Conservation (phyloP, 2,797 vertebrate species). For the Gorsachius magnificus region DNA sequence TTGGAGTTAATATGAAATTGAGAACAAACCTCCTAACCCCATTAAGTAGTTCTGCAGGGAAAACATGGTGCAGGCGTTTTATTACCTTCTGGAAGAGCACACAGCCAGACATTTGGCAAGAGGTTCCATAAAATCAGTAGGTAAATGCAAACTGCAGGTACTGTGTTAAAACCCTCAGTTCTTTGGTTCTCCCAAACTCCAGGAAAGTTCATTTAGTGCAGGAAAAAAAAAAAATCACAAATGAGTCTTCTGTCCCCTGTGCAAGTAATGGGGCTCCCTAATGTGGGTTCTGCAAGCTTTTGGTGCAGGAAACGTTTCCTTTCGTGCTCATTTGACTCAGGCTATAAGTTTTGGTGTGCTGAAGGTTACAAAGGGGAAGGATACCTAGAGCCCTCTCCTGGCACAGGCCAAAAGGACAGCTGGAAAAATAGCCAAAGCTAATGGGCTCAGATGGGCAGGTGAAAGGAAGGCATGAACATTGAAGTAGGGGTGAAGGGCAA, state of each 20-base stretch:
- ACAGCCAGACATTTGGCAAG: background rate
- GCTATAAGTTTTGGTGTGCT: background rate
- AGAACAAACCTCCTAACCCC: background rate
- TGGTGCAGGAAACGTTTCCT: background rate
- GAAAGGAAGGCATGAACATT: background rate
- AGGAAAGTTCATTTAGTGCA: background rate
- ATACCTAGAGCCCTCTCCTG: slow-evolving; percentile 37
- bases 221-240: background rate
- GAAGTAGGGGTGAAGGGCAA: background rate
- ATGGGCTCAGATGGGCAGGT: background rate
- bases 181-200: background rate
- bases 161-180: background rate
- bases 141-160: slow-evolving; percentile 16
- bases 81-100: slow-evolving; percentile 19
- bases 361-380: background rate
- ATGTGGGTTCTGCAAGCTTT: background rate
- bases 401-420: background rate
- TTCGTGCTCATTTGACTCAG: background rate
- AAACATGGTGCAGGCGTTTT: background rate
- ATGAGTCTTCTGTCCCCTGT: background rate
- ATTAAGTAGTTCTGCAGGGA: slow-evolving; percentile 36
- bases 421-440: background rate
- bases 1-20: background rate
- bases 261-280: background rate
- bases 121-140: background rate